Conservation (phyloP, 1,140 invertebrate genomes). For the Agrypnia vestita region DNA sequence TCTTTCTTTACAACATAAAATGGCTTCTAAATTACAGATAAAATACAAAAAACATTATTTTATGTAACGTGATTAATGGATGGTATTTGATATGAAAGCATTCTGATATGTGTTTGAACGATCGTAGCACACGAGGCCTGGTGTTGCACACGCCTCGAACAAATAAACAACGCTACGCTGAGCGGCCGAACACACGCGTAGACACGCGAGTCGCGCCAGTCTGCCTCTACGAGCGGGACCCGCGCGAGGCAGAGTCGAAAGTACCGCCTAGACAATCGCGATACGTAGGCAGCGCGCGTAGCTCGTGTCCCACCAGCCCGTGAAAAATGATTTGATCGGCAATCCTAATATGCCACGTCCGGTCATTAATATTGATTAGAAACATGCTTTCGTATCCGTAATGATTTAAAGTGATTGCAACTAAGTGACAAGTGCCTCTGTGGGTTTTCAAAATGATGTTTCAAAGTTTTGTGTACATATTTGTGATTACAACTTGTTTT, state of each 20-base stretch:
- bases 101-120: too few relatives aligned
- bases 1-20: too few relatives aligned
- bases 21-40: too few relatives aligned
- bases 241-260: background rate
- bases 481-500: background rate
- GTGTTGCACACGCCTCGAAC: background rate
- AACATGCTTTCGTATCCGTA: background rate
- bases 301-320: background rate
- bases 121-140: background rate
- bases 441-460: slow-evolving; percentile 12
- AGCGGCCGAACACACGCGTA: background rate
- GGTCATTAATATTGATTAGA: background rate
- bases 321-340: background rate
- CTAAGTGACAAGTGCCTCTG: background rate
- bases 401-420: background rate
- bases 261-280: background rate
- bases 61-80: too few relatives aligned
- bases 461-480: slow-evolving; percentile 13
- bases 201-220: background rate
- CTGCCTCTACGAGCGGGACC: background rate
- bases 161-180: slow-evolving; percentile 19
- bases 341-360: too few relatives aligned
- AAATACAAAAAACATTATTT: too few relatives aligned
- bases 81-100: too few relatives aligned
- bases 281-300: background rate